phyloP scores from a whole-genome alignment of 2,797 vertebrate genomes.

The Schizopygopsis malacanthus region DNA sequence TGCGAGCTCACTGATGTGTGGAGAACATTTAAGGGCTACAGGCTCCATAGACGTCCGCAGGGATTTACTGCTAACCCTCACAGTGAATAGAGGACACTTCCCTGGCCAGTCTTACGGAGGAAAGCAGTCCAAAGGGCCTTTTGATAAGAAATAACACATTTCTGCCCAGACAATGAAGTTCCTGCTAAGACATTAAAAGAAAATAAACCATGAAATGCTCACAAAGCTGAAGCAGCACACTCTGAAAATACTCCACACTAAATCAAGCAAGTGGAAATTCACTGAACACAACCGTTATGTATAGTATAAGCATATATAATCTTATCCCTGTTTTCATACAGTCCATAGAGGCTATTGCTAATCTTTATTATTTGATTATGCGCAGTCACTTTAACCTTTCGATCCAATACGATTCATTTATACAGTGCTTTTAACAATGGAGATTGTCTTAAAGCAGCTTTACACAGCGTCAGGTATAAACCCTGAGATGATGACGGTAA shows the following conservation, averaged over 20 bases:
- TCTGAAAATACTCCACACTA: conserved; percentile 2
- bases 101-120: conserved; percentile 4
- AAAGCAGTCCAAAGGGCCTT: conserved; percentile 33
- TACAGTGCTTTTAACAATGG: conserved; percentile 4
- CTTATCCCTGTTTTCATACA: conserved; percentile 31
- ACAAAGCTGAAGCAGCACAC: conserved; percentile 1
- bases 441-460: conserved; percentile 27
- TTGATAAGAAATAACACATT: conserved; percentile 53
- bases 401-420: background rate
- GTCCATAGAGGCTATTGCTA: conserved; percentile 41
- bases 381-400: conserved; percentile 24
- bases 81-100: conserved; percentile 51
- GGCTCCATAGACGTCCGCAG: conserved; percentile 56
- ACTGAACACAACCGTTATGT: background rate
- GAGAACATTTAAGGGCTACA: conserved; percentile 56
- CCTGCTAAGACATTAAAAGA: conserved; percentile 39
- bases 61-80: conserved; percentile 53
- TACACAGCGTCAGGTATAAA: background rate
- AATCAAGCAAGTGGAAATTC: background rate
- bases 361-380: conserved; percentile 49
- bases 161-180: conserved; percentile 41
- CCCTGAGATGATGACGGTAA: conserved; percentile 2
- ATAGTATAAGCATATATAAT: conserved; percentile 21
- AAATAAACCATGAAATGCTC: conserved; percentile 39
- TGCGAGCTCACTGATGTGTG: conserved; percentile 56